These are phyloP conservation scores for Sebastes hubbsi DNA, from an alignment of 2,797 vertebrate species.

Conservation along the genomic window DNA sequence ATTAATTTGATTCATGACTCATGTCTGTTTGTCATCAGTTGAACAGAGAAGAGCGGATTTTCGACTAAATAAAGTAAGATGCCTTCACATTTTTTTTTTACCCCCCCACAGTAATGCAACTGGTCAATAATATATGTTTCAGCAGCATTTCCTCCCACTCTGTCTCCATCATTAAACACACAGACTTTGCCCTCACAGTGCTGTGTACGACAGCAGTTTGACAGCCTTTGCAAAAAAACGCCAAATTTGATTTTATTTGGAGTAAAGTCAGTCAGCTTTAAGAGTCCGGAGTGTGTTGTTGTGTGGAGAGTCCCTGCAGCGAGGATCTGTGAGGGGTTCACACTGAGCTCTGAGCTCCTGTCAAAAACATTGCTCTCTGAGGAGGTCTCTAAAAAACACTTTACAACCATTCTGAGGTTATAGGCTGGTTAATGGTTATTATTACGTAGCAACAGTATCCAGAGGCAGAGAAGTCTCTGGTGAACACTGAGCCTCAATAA, in stretches of 20 bases:
- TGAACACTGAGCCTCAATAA: background rate
- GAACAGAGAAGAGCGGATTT: background rate
- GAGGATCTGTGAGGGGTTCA: background rate
- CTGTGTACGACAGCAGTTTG: background rate
- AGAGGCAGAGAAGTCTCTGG: background rate
- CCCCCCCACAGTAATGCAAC: background rate
- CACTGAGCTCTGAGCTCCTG: background rate
- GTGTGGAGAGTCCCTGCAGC: background rate
- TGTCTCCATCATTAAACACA: background rate
- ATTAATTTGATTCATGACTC: background rate
- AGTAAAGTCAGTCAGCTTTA: background rate
- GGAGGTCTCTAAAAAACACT: conserved; percentile 12
- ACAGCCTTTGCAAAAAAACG: background rate
- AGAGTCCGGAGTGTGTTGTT: background rate
- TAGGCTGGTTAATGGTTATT: background rate
- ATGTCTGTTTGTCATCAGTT: background rate
- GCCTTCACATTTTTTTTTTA: background rate
- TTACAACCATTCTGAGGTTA: background rate
- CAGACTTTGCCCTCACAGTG: conserved; percentile 1
- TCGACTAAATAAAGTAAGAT: background rate
- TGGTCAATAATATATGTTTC: background rate
- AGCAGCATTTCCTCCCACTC: background rate
- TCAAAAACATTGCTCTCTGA: conserved; percentile 6
- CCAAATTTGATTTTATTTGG: conserved; percentile 10
- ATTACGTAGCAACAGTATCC: background rate